These are phyloP conservation scores for Pungitius pungitius DNA, from an alignment of 2,113 vertebrate genomes.

Conservation along the genomic window DNA sequence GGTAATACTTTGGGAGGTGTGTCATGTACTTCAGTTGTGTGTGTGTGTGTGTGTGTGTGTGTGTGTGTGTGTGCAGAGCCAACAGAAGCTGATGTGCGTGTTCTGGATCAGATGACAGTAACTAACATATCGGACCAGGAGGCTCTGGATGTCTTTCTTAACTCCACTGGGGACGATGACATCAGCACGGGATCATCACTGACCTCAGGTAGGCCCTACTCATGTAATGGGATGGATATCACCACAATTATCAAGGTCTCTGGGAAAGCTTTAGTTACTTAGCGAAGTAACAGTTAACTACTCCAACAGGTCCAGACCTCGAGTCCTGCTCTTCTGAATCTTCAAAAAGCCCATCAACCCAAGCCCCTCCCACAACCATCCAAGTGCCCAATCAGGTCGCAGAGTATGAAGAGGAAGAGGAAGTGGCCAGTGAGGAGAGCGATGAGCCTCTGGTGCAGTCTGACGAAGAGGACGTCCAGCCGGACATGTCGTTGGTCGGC, in stretches of 20 bases:
- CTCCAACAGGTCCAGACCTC: constrained; percentile 81
- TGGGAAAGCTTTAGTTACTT: not conserved
- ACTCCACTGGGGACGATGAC: constrained; percentile 88
- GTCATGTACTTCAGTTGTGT: not conserved
- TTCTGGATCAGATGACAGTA: constrained; percentile 93
- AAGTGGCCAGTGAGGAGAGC: constrained; percentile 72
- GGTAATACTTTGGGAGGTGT: too few species aligned
- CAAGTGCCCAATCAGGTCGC: constrained; percentile 62
- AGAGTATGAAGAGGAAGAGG: constrained; percentile 50
- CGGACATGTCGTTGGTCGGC: constrained; percentile 83
- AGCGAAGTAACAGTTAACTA: not conserved
- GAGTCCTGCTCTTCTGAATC: constrained; percentile 72
- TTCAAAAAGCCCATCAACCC: constrained; percentile 64
- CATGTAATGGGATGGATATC: not conserved
- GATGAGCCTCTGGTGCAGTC: constrained; percentile 85
- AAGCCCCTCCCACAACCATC: constrained; percentile 56
- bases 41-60: not conserved
- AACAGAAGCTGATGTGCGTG: constrained; percentile 85
- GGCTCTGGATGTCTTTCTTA: constrained; percentile 93
- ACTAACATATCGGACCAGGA: constrained; percentile 93
- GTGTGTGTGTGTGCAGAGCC: constrained; percentile 78
- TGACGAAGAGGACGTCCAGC: constrained; percentile 92
- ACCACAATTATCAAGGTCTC: not conserved
- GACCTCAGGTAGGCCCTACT: constrained; percentile 79
- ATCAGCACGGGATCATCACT: constrained; percentile 79